phyloP scores from a whole-genome alignment of 2,113 vertebrate species.

The Macaca mulatta region DNA sequence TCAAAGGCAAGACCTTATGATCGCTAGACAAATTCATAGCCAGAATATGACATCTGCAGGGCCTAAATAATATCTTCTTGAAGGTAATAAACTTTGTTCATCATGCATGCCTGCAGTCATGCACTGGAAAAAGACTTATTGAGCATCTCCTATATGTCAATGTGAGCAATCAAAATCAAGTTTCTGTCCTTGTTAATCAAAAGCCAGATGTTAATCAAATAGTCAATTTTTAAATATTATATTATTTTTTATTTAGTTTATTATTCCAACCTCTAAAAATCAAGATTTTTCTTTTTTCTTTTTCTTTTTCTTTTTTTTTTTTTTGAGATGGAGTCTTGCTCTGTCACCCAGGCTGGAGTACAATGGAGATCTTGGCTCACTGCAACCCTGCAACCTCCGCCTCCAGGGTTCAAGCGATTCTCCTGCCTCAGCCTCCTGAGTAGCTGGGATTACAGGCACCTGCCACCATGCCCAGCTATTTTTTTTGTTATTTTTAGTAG shows the following conservation, averaged over 20 bases:
- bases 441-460: no score
- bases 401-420: no score
- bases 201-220: neutral
- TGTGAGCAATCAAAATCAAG: neutral
- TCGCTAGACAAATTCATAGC: neutral
- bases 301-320: no score
- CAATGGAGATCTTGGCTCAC: no score
- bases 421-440: no score
- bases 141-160: neutral
- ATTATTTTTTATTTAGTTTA: neutral
- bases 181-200: neutral
- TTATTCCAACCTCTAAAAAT: neutral
- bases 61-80: neutral
- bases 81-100: neutral
- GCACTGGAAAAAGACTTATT: neutral
- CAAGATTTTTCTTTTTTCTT: neutral
- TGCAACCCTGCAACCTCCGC: no score
- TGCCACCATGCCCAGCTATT: fast-evolving
- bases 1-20: neutral
- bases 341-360: no score
- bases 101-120: neutral
- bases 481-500: no score
- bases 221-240: neutral
- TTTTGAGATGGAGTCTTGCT: no score
- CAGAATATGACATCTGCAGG: neutral